A percentile compares a stretch with the other conserved stretches of the same genome.
Conservation (phyloP, 2,113 vertebrate genomes). For the Naja naja region DNA sequence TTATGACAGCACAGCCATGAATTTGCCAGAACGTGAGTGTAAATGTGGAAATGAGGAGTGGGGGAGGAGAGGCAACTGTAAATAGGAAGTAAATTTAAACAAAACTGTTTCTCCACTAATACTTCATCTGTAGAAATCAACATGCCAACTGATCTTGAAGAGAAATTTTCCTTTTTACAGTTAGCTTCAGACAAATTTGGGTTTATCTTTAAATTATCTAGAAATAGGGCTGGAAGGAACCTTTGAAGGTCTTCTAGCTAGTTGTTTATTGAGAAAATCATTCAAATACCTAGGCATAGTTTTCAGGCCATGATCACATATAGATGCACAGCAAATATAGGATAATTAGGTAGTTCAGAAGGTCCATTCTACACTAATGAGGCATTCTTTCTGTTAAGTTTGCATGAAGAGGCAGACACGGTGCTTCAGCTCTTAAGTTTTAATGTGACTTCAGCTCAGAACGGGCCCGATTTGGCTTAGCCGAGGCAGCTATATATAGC, state of each 20-base stretch:
- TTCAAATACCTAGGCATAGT: not conserved
- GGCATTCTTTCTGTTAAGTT: too few relatives aligned
- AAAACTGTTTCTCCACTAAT: not conserved
- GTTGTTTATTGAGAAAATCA: not conserved
- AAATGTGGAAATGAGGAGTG: fast-evolving
- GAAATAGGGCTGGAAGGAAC: not conserved
- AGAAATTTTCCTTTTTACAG: not conserved
- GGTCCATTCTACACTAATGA: not conserved
- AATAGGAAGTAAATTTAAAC: not conserved
- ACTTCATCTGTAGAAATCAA: constrained; percentile 4
- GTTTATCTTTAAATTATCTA: not conserved
- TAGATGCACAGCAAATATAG: not conserved
- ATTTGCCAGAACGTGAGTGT: not conserved
- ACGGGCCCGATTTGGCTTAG: too few relatives aligned
- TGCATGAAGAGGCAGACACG: too few relatives aligned
- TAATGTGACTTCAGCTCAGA: too few relatives aligned
- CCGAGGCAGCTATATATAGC: too few relatives aligned
- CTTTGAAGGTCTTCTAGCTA: not conserved
- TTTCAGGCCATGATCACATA: not conserved
- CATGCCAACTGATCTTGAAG: not conserved
- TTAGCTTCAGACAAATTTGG: not conserved
- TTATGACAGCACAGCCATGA: not conserved
- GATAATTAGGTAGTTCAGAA: not conserved
- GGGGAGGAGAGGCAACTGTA: not conserved
- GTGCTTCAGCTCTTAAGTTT: too few relatives aligned